Evolutionary conservation across 53 echinoderm and acorn worm species (phyloP), one percentile per base, ranked within the genome.

Genomic region (Crossaster papposus): DNA sequence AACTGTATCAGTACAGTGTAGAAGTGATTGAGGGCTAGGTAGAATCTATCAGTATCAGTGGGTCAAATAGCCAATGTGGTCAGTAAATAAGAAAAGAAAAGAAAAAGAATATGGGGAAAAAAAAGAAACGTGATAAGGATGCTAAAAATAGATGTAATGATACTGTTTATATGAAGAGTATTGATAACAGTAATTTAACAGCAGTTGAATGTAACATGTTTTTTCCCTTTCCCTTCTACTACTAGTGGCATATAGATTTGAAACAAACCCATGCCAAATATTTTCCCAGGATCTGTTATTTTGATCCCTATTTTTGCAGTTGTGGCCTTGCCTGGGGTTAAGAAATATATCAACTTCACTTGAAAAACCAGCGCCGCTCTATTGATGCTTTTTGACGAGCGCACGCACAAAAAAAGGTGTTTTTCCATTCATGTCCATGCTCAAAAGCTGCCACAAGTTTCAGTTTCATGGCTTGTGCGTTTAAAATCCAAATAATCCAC

Each of bases 301-400:
- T 35, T 28, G 23, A 74, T 74, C 51, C 51, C 78, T 44, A 78
- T 51, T 32, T 34, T 31, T 78, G 51, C 44, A 44, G 51, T 32
- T n/a, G 9, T 80, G 80, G 80, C 80, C 80, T 80, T 80, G 80
- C 80, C 80, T 9, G 58, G 31, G 80, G 50, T 51, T 76, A 76
- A 1, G 0, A 58, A 20, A 17, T 3, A 78, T 78, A 78, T 78
- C 51, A 78, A 78, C 32, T 76, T 7, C 35, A 3, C 79, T 52
- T 79, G 54, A 12, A 80, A 29, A 80, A 55, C 80, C 80, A 80
- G 80, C 58, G 4, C 32, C 14, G 20, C 54, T 32, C 30, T 33
- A 58, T 80, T 54, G 80, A 80, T 31, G 28, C 55, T 50, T 74
- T 18, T 9, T n/a, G n/a, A n/a, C n/a, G n/a, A 58, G 30, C 58